Evolutionary conservation across 2,113 vertebrate species (phyloP), one percentile per base, ranked within the genome.

Genomic region (Pleuronectes platessa): DNA sequence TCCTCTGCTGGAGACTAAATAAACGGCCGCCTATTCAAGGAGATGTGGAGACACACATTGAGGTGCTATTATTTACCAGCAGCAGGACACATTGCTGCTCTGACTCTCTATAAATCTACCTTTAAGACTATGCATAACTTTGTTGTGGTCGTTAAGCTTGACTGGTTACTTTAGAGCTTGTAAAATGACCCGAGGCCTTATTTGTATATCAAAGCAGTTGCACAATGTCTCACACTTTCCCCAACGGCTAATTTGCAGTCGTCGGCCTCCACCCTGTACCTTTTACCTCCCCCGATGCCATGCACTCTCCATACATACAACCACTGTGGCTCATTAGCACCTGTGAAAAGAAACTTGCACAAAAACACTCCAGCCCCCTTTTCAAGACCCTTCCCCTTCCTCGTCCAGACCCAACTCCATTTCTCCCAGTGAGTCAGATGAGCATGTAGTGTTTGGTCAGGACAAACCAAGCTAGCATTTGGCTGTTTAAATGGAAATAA

Each of bases 281-380:
- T 3, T 18, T 23, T n/a, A 37, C 60, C 63, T 68, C 84, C 84
- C 81, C 86, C 78, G 0, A 42, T 53, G 47, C 60, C 26, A 18
- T 51, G 66, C 67, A 35, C 60, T 27, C 45, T 20, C 45, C 18
- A 72, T 47, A 54, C 42, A 61, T 61, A 68, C 51, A 70, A 21
- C 74, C 51, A 53, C 74, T 18, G 7, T n/a, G 27, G 64, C 76
- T 90, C 82, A 93, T 92, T 92, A 90, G 87, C 92, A 92, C 81
- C 87, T 92, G 91, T 92, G 86, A 88, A 83, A 86, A 77, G 14
- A 54, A n/a, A 8, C 49, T 56, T 23, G 51, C 82, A 85, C 64
- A 73, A 75, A 78, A 83, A 83, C 85, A 69, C 76, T 61, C 54
- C 81, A 67, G n/a, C 74, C 74, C 80, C 63, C 68, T 61, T 79